Evolutionary conservation across 2,888 invertebrate species (phyloP).

Genomic region (Drosophila phalerata): DNA sequence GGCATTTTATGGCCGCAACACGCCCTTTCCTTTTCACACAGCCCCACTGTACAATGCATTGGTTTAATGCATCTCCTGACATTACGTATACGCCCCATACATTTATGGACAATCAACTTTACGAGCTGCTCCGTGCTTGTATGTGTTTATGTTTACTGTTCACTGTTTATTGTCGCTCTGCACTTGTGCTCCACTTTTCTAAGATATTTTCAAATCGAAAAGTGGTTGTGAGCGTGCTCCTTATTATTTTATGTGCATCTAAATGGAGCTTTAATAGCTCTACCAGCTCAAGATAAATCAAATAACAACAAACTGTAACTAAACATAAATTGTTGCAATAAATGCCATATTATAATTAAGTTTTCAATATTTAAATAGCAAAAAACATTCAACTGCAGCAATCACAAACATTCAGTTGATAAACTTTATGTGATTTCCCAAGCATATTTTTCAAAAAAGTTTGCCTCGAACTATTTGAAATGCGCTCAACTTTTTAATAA

Average conservation of each 20-base stretch:
- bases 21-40: constrained; percentile 14
- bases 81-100: constrained; percentile 81
- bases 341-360: constrained; percentile 16
- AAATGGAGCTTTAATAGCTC: constrained; percentile 16
- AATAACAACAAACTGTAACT: constrained; percentile 3
- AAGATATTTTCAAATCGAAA: constrained; percentile 73
- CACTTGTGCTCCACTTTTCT: constrained; percentile 68
- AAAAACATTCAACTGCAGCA: neutral
- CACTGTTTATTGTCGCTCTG: constrained; percentile 69
- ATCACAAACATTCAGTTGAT: constrained; percentile 1
- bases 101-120: constrained; percentile 79
- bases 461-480: constrained; percentile 13
- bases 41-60: constrained; percentile 51
- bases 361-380: constrained; percentile 5
- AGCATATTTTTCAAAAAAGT: constrained; percentile 12
- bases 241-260: constrained; percentile 23
- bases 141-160: constrained; percentile 16
- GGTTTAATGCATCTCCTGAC: constrained; percentile 66
- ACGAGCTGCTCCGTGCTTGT: constrained; percentile 34
- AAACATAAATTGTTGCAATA: constrained; percentile 4
- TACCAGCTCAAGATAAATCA: constrained; percentile 11
- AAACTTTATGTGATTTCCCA: constrained; percentile 10
- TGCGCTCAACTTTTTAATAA: constrained; percentile 25
- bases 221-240: constrained; percentile 3
- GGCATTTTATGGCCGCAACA: constrained; percentile 60